These are phyloP conservation scores for Ophiodon elongatus DNA, from an alignment of 2,113 vertebrate genomes.

Conservation along the genomic window DNA sequence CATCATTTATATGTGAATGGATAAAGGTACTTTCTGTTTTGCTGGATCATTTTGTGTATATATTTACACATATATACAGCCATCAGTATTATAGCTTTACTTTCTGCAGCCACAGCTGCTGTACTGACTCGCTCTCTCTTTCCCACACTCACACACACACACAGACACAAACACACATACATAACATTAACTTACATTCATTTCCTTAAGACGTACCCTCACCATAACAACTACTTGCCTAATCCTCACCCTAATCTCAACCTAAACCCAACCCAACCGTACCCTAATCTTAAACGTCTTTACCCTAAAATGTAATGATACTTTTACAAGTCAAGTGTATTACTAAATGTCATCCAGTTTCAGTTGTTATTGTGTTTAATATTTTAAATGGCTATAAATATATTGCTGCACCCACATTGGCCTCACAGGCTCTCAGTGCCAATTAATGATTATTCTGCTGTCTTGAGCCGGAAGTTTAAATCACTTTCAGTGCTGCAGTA, in stretches of 20 bases:
- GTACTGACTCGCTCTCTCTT: neutral
- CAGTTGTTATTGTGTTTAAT: slow-evolving; percentile 39
- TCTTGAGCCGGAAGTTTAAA: slow-evolving; percentile 8
- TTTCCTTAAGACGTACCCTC: neutral
- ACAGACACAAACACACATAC: neutral
- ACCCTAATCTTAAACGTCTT: no score
- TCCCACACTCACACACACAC: neutral
- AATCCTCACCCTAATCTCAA: neutral
- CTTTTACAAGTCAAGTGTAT: slow-evolving; percentile 43
- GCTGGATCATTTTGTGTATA: neutral
- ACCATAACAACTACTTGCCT: neutral
- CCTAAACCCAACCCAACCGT: neutral
- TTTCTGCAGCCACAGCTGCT: slow-evolving; percentile 5
- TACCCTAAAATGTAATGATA: neutral
- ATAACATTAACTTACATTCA: neutral
- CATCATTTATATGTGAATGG: slow-evolving; percentile 33
- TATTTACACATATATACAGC: no score
- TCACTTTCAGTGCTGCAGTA: neutral
- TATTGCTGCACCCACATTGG: slow-evolving; percentile 29
- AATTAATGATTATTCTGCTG: slow-evolving; percentile 45
- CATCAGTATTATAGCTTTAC: slow-evolving; percentile 29
- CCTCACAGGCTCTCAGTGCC: slow-evolving; percentile 26
- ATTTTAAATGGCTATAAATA: slow-evolving; percentile 53
- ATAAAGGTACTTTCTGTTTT: slow-evolving; percentile 30
- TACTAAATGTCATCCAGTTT: slow-evolving; percentile 49